Percentiles rank a stretch among this genome's conserved stretches.
These are phyloP conservation scores for Phenganax subtilis DNA, from an alignment of 92 coral and sea anemone species.

Conservation along the genomic window DNA sequence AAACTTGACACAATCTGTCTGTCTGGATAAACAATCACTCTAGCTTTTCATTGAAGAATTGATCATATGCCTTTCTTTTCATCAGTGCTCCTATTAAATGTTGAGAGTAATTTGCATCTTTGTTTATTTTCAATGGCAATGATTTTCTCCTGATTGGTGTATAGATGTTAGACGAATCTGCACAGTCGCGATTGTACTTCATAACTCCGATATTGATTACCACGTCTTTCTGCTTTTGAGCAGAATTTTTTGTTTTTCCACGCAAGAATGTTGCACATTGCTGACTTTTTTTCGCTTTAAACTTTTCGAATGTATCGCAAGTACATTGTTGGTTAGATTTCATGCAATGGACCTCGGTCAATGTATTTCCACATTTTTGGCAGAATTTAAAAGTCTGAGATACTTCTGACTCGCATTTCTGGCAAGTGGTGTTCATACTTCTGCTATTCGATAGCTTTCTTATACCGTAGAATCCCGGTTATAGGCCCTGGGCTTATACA, in stretches of 20 bases:
- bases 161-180: neutral
- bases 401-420: neutral
- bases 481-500: no score
- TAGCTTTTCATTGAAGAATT: slow-evolving; percentile 39
- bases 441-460: neutral
- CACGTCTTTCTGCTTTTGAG: neutral
- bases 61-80: slow-evolving; percentile 45
- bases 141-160: slow-evolving; percentile 50
- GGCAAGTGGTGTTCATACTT: neutral
- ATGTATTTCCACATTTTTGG: neutral
- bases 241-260: neutral
- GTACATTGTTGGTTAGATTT: neutral
- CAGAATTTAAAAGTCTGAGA: neutral
- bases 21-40: slow-evolving; percentile 49
- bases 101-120: slow-evolving; percentile 23
- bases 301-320: slow-evolving; percentile 13
- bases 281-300: slow-evolving; percentile 6
- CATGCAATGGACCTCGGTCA: neutral
- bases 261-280: slow-evolving; percentile 5
- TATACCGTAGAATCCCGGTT: no score
- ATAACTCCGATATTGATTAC: slow-evolving; percentile 43
- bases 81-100: slow-evolving; percentile 26
- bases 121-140: slow-evolving; percentile 33
- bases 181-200: slow-evolving; percentile 8
- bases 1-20: slow-evolving; percentile 41